Base-by-base conservation (phyloP, 2,113 vertebrate genomes). In the Hoplias malabaricus region DNA sequence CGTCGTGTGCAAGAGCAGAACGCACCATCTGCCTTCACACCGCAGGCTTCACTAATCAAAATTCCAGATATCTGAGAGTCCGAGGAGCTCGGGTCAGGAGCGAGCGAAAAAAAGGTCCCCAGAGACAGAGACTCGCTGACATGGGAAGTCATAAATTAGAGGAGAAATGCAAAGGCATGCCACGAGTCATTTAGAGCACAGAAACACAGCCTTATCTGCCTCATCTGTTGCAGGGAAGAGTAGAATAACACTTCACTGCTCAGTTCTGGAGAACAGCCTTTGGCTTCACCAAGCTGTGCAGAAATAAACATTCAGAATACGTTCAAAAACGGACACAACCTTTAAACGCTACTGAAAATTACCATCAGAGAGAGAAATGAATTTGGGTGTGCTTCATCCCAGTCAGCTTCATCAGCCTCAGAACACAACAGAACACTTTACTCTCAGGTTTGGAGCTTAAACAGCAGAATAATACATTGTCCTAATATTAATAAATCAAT, bases 111-210 rank as follows among this genome's bases (percentile, higher is more conserved):
- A 9, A 42, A 33, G 6, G 16, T 86, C 86, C 88, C 88, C 79
- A 86, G 90, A 87, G 90, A 87, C 81, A 80, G 27, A 85, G 87
- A 80, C 90, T 87, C 12, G 70, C 86, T 90, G 90, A 92, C 90
- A 91, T 90, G 87, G 90, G 89, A 92, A 92, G 90, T 85, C 91
- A 92, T 92, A 92, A 92, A 92, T 91, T 90, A 93, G 83, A 83
- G 85, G 85, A 50, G 71, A 86, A 86, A 89, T 81, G 88, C 85
- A 89, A 84, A 71, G 79, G 88, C 86, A 81, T 90, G 91, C 90
- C 88, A 91, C 89, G 90, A 88, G 86, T 89, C 89, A 93, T 91
- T 91, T 90, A 86, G 89, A 75, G 69, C 73, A 25, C 84, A 90
- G 87, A 88, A 88, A 86, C 6, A 83, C 85, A 86, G 86, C 86